These are phyloP conservation scores for Boulengerochromis microlepis DNA, from an alignment of 2,113 vertebrate genomes.

Conservation along the genomic window DNA sequence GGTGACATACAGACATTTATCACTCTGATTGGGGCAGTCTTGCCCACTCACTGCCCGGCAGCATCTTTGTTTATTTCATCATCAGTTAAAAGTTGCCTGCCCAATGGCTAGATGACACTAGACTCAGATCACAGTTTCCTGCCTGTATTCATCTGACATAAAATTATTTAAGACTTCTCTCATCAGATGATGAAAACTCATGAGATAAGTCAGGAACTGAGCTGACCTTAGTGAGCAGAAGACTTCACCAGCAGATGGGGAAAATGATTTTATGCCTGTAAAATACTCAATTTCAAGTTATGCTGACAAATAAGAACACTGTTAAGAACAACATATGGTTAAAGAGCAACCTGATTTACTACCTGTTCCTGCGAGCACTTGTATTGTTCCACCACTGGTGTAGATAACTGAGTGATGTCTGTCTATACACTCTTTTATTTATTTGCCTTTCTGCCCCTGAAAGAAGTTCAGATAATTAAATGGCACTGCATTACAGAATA, in stretches of 20 bases:
- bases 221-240: not conserved
- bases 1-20: slow-evolving; percentile 19
- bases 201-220: not conserved
- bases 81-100: slow-evolving; percentile 35
- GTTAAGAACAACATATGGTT: not conserved
- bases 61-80: slow-evolving; percentile 31
- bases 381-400: not conserved
- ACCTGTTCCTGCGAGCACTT: not conserved
- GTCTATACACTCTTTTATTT: not conserved
- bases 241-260: not conserved
- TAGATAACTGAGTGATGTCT: not conserved
- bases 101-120: not conserved
- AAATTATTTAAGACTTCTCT: slow-evolving; percentile 17
- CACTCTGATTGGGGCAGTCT: slow-evolving; percentile 8
- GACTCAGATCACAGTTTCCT: not conserved
- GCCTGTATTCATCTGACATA: not conserved
- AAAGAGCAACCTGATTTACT: not conserved
- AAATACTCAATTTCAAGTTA: not conserved
- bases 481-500: not conserved
- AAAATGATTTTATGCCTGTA: not conserved
- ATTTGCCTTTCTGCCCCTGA: not conserved
- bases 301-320: not conserved
- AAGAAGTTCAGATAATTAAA: not conserved
- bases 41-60: not conserved
- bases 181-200: slow-evolving; percentile 4